These are phyloP conservation scores for Oreotrochilus melanogaster DNA, from an alignment of 2,113 vertebrate species.

Conservation along the genomic window DNA sequence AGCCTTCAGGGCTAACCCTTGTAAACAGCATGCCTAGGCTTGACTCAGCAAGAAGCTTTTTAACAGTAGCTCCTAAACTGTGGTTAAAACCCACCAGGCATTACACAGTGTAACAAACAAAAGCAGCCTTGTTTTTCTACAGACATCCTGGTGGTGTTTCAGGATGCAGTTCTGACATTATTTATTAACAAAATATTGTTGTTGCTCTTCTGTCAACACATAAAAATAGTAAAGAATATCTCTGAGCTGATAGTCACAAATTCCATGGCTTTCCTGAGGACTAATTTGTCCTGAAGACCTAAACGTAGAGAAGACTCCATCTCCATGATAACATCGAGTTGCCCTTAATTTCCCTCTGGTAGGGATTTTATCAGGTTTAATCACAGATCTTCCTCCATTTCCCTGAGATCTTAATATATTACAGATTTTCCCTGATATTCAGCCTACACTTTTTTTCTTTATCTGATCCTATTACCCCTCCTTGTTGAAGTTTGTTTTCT, in stretches of 20 bases:
- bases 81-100: constrained; percentile 65
- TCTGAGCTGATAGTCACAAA: neutral
- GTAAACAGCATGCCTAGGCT: constrained; percentile 68
- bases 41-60: constrained; percentile 71
- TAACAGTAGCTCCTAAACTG: constrained; percentile 68
- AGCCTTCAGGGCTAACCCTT: constrained; percentile 52
- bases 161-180: constrained; percentile 48
- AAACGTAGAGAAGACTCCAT: neutral
- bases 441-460: constrained; percentile 46
- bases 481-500: constrained; percentile 35
- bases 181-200: constrained; percentile 49
- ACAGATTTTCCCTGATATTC: constrained; percentile 49
- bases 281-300: neutral
- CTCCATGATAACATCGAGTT: constrained; percentile 8
- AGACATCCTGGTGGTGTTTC: constrained; percentile 38
- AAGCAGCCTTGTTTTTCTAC: constrained; percentile 66
- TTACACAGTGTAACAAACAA: constrained; percentile 61
- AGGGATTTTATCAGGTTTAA: constrained; percentile 45
- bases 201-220: neutral
- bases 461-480: constrained; percentile 41
- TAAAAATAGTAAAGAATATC: neutral
- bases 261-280: neutral
- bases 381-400: constrained; percentile 28
- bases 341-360: constrained; percentile 54
- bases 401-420: constrained; percentile 53